These are phyloP conservation scores for Elysia chlorotica DNA, from an alignment of 1,140 invertebrate species.

Conservation along the genomic window DNA sequence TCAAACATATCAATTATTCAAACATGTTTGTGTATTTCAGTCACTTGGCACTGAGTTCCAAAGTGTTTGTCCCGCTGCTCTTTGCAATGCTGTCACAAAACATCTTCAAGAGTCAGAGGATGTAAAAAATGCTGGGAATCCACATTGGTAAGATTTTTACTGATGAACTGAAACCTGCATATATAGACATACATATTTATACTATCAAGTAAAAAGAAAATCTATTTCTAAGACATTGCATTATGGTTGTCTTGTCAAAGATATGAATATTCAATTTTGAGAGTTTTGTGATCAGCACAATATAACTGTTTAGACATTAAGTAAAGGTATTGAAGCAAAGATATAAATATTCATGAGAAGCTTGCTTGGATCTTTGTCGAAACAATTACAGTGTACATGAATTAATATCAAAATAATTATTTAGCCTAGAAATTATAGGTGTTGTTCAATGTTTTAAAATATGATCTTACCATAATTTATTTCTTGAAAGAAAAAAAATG, in stretches of 20 bases:
- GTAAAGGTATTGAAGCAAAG: neutral
- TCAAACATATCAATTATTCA: neutral
- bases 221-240: too few relatives aligned
- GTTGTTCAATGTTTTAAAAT: too few relatives aligned
- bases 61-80: conserved; percentile 67
- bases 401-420: too few relatives aligned
- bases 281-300: neutral
- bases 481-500: too few relatives aligned
- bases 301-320: neutral
- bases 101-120: conserved; percentile 70
- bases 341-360: conserved; percentile 16
- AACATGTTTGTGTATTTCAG: conserved; percentile 53
- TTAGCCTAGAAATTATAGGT: too few relatives aligned
- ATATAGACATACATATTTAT: too few relatives aligned
- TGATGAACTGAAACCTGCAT: too few relatives aligned
- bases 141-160: conserved; percentile 68
- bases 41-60: conserved; percentile 71
- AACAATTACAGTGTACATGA: too few relatives aligned
- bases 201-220: too few relatives aligned
- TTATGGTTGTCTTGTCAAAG: neutral
- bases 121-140: conserved; percentile 64
- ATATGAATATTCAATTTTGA: neutral
- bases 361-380: too few relatives aligned
- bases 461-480: too few relatives aligned
- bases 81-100: conserved; percentile 70